Base-by-base conservation (phyloP, 2,113 vertebrate species). In the Tupaia chinensis region DNA sequence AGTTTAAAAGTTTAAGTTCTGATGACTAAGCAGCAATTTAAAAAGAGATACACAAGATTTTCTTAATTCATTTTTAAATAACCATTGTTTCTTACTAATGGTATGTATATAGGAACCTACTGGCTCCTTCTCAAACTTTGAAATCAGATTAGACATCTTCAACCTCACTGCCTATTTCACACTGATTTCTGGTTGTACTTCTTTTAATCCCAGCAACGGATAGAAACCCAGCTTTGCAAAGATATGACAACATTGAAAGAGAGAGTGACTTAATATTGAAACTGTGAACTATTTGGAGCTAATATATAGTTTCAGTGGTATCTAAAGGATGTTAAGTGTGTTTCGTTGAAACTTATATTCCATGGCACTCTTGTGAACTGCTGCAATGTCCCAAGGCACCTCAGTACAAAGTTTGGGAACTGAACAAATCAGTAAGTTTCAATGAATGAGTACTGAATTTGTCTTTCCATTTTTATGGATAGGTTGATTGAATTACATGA, bases 31-130 rank as follows among this genome's bases (percentile, higher is more conserved):
- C 63, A 58, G 34, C 10, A 68, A 84, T 82, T 74, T 86, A 20
- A 8, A 19, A 80, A 92, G 68, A 70, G 56, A 87, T 1, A 69
- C 9, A 79, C 17, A 79, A 23, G 53, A 74, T 96, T n/a, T 91
- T 87, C 66, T 63, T 81, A 87, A 76, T 81, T 93, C 34, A 88
- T 78, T 96, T 87, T 69, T 7, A 95, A 94, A 77, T 80, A 84
- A 93, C 66, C 58, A 61, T 78, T 25, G 34, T 74, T 72, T 89
- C 44, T 89, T 78, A 92, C 32, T 83, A 86, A 23, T 56, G 77
- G 72, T 19, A 56, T 90, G 9, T 32, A 83, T 91, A 15, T 44
- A 87, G 70, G n/a, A 88, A 44, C 15, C n/a, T 80, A 20, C 63
- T 60, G n/a, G 25, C 16, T 79, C n/a, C 61, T 77, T 84, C 44